These are phyloP conservation scores for Archips crataeganus DNA, from an alignment of 2,888 invertebrate species.

Conservation along the genomic window DNA sequence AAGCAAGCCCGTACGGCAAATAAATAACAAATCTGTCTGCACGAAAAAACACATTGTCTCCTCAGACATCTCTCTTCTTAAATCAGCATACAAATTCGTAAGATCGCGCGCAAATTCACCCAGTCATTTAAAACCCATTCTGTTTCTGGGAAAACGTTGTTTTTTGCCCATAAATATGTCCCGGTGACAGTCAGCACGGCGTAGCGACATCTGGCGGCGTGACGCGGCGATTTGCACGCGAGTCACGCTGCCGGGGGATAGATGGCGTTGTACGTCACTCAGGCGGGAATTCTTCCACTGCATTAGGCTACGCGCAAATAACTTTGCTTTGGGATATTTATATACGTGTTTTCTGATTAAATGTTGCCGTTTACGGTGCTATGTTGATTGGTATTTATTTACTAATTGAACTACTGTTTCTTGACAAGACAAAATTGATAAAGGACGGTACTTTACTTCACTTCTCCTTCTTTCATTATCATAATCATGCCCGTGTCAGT, in stretches of 20 bases:
- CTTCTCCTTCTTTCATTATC: too few relatives aligned
- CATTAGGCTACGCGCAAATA: constrained; percentile 37
- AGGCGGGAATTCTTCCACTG: constrained; percentile 44
- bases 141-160: constrained; percentile 72
- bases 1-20: constrained; percentile 55
- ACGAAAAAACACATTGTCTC: constrained; percentile 73
- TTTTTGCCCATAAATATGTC: constrained; percentile 80
- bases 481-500: too few relatives aligned
- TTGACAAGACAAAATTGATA: too few relatives aligned
- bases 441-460: too few relatives aligned
- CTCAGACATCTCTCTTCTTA: constrained; percentile 76
- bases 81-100: constrained; percentile 82
- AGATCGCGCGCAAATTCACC: constrained; percentile 81
- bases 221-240: constrained; percentile 54
- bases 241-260: constrained; percentile 56
- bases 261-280: constrained; percentile 67
- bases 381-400: neutral
- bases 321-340: constrained; percentile 33
- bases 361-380: constrained; percentile 22
- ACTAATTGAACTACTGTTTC: neutral
- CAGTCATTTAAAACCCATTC: constrained; percentile 82
- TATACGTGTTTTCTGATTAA: constrained; percentile 36
- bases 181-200: constrained; percentile 64
- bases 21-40: constrained; percentile 73
- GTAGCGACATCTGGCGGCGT: constrained; percentile 64